Conservation (phyloP, 2,888 invertebrate species). For the Agriopis aurantiaria region DNA sequence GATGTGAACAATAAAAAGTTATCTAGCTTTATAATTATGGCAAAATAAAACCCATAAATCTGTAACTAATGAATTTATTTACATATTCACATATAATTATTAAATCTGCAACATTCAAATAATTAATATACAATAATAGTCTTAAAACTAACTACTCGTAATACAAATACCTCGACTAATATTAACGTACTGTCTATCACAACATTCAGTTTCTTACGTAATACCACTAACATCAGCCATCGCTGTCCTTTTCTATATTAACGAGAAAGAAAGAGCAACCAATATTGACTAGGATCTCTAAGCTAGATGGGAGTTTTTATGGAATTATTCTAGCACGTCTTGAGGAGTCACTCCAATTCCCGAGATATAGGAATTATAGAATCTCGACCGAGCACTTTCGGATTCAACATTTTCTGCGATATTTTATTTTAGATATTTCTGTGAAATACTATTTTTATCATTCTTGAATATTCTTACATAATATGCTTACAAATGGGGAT, state of each 20-base stretch:
- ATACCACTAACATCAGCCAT: constrained; percentile 27
- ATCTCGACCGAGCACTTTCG: constrained; percentile 1
- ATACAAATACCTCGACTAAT: constrained; percentile 68
- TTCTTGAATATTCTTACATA: neutral
- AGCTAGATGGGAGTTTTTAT: neutral
- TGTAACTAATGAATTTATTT: constrained; percentile 84
- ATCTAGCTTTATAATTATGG: no score
- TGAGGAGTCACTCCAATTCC: neutral
- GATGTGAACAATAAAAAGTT: no score
- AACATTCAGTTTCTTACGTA: constrained; percentile 79
- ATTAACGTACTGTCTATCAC: constrained; percentile 72
- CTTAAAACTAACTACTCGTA: constrained; percentile 58
- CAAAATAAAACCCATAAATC: constrained; percentile 52
- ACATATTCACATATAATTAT: constrained; percentile 82
- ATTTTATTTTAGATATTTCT: neutral
- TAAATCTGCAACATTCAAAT: constrained; percentile 80
- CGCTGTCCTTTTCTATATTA: constrained; percentile 37
- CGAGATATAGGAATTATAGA: constrained; percentile 5
- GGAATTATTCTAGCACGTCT: neutral
- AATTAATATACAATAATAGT: constrained; percentile 63
- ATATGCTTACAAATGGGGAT: neutral
- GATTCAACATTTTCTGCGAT: constrained; percentile 6
- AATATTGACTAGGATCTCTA: constrained; percentile 12
- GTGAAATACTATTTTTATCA: neutral
- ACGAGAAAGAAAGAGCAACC: constrained; percentile 34